A percentile compares a stretch with the other conserved stretches of the same genome.
Evolutionary conservation across 1,140 invertebrate species (phyloP).

Genomic region (Drosophila tristis): DNA sequence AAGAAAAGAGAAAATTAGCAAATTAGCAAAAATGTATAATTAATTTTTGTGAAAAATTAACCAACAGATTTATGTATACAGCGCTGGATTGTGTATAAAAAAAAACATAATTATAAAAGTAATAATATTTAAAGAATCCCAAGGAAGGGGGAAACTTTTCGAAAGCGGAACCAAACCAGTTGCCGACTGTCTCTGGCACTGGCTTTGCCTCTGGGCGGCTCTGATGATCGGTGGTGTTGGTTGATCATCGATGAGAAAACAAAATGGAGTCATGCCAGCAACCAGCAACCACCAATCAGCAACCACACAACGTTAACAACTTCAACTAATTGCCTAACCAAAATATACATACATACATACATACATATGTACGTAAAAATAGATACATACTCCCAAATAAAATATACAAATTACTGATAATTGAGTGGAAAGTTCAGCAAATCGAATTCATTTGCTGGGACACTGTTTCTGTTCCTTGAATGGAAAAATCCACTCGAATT

Average conservation of each 20-base stretch:
- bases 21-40: conserved; percentile 75
- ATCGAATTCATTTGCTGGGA: not conserved
- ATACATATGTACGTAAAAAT: conserved; percentile 3
- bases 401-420: conserved; percentile 3
- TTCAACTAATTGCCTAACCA: conserved; percentile 38
- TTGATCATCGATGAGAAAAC: conserved; percentile 55
- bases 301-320: conserved; percentile 37
- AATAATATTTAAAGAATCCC: conserved; percentile 54
- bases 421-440: conserved; percentile 1
- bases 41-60: conserved; percentile 45
- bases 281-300: not conserved
- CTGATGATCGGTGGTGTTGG: conserved; percentile 2
- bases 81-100: conserved; percentile 23
- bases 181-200: conserved; percentile 21
- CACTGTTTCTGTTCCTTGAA: not conserved
- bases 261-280: conserved; percentile 43
- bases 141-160: conserved; percentile 59
- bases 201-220: no score
- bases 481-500: conserved; percentile 3
- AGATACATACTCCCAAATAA: conserved; percentile 8
- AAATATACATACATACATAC: conserved; percentile 34
- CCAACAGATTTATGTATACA: conserved; percentile 10
- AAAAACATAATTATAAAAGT: conserved; percentile 1
- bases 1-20: conserved; percentile 76
- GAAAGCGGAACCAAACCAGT: conserved; percentile 81